Conservation (phyloP, 2,113 vertebrate species). For the Heptranchias perlo region DNA sequence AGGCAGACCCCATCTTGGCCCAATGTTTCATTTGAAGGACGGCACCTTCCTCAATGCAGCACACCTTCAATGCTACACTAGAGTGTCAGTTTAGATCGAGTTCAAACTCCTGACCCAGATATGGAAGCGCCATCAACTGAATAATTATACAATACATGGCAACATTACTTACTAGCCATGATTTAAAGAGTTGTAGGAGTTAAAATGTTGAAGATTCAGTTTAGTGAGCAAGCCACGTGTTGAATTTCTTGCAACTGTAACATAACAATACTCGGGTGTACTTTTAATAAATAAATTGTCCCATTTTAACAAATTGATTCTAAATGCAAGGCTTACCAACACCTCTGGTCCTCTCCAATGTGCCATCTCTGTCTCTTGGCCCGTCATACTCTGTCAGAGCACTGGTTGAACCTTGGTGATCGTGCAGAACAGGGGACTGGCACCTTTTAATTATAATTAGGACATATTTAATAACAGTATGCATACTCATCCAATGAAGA, state of each 20-base stretch:
- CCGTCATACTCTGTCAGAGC: constrained; percentile 66
- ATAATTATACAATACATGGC: neutral
- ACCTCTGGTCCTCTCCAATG: constrained; percentile 72
- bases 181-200: neutral
- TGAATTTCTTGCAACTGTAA: neutral
- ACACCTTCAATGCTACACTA: neutral
- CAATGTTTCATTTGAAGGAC: neutral
- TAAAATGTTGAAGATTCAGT: neutral
- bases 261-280: neutral
- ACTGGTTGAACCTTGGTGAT: constrained; percentile 64
- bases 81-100: neutral
- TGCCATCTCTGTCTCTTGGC: constrained; percentile 72
- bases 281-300: neutral
- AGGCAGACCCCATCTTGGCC: neutral
- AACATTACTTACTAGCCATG: neutral
- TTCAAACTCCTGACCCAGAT: neutral
- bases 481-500: neutral
- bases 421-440: constrained; percentile 79
- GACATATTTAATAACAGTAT: neutral
- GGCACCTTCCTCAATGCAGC: neutral
- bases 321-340: constrained; percentile 59
- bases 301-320: neutral
- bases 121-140: neutral
- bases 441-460: constrained; percentile 59
- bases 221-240: neutral